Conservation (phyloP, 2,888 invertebrate species). For the Camptogramma bilineatum region DNA sequence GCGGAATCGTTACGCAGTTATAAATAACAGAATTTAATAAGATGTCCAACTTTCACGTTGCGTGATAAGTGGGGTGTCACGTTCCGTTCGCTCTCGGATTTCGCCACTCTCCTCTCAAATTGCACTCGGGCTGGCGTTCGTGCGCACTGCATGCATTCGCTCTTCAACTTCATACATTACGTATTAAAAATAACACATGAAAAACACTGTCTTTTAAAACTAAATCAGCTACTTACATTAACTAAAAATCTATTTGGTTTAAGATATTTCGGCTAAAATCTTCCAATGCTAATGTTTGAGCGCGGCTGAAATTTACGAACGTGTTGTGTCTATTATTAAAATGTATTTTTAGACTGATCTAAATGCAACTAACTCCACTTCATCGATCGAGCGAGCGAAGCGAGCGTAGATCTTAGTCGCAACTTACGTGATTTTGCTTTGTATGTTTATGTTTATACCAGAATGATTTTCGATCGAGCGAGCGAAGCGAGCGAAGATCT, state of each 20-base stretch:
- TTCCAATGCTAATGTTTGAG: constrained; percentile 65
- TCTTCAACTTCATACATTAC: constrained; percentile 54
- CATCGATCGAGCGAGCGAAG: no score
- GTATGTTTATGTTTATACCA: no score
- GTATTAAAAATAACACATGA: constrained; percentile 41
- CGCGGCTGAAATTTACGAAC: constrained; percentile 69
- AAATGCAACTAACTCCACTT: constrained; percentile 50
- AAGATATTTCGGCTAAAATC: constrained; percentile 59
- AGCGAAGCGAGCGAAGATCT: no score
- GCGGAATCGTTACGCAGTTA: constrained; percentile 59
- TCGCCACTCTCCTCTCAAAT: constrained; percentile 76
- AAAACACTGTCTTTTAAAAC: constrained; percentile 26
- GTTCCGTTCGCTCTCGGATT: constrained; percentile 78
- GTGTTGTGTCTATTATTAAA: constrained; percentile 75
- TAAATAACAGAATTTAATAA: constrained; percentile 77
- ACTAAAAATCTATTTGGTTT: constrained; percentile 17
- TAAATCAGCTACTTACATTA: constrained; percentile 13
- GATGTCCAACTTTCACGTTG: constrained; percentile 76
- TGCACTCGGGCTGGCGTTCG: constrained; percentile 65
- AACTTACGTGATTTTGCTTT: no score
- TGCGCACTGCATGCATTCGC: constrained; percentile 61
- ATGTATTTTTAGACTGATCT: constrained; percentile 69
- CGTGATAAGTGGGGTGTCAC: constrained; percentile 80
- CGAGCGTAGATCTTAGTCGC: no score
- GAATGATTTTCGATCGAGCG: no score